Conservation (phyloP, 2,797 vertebrate genomes). For the Anabacerthia variegaticeps region DNA sequence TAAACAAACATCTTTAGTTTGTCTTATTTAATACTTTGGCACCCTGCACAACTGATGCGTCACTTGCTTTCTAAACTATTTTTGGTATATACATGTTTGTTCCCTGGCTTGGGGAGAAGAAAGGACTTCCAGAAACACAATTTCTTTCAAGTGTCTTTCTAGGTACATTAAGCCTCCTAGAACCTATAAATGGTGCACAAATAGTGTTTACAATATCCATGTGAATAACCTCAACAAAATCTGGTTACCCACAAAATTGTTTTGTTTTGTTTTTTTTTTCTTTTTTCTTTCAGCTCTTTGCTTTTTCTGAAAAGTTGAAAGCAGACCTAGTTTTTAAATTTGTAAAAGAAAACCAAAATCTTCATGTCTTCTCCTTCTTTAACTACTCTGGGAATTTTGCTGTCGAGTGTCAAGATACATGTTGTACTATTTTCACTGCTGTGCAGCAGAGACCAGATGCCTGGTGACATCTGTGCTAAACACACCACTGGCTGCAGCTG, state of each 20-base stretch:
- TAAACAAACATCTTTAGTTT: background rate
- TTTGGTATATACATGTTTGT: background rate
- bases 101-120: background rate
- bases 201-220: background rate
- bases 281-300: background rate
- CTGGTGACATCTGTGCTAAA: background rate
- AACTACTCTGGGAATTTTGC: background rate
- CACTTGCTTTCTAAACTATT: background rate
- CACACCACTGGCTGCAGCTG: fast-evolving
- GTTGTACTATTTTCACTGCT: background rate
- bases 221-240: background rate
- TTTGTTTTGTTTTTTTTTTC: background rate
- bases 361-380: background rate
- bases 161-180: background rate
- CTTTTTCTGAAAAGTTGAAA: background rate
- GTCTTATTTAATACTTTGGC: background rate
- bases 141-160: background rate
- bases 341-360: background rate
- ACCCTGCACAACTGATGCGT: background rate
- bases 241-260: background rate
- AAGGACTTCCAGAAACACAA: background rate
- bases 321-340: background rate
- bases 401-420: fast-evolving
- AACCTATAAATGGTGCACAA: background rate
- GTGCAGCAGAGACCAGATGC: background rate